Base-by-base conservation (phyloP, 2,113 vertebrate genomes). In the Puntigrus tetrazona region DNA sequence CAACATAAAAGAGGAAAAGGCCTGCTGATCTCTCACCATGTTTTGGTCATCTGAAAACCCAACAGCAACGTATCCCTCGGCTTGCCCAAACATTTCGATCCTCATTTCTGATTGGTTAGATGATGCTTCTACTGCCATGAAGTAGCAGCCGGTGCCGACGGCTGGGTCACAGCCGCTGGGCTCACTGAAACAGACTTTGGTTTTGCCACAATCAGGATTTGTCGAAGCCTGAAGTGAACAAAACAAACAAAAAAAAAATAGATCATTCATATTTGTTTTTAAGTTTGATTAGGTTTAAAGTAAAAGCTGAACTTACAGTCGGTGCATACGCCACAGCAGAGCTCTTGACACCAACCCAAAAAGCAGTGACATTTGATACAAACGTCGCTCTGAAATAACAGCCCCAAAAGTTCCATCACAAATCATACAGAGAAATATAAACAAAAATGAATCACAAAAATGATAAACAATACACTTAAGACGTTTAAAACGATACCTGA, bases 1-100 rank as follows among this genome's bases (percentile, higher is more conserved):
- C 6, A 31, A 31, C 7, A 3, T 20, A 25, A 41, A 43, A 25
- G 16, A 7, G 20, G 25, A 61, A 61, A 65, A 65, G 2, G 6
- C 27, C 27, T 8, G 61, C 61, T 31, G 6, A 47, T 36, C 90
- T 91, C 70, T 43, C n/a, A 96, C 95, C 95, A 96, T 95, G 0
- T 0, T 13, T 29, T 69, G 82, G 88, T 95, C 94, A 87, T 94
- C 90, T 36, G 95, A 95, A 81, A 95, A 95, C 34, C 94, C 94
- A 85, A 94, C 89, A 1, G 94, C 25, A 1, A 95, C 38, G 79
- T 95, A 96, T 67, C 94, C 95, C 4, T 79, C 4, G 5, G 91
- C 87, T 3, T 80, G 34, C 0, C 93, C 93, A 0, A 85, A 88
- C 70, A 95, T 86, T 8, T 65, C 59, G 4, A 84, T 38, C 27